Evolutionary conservation across 2,113 vertebrate genomes (phyloP).

Genomic region (Atlantisia rogersi): DNA sequence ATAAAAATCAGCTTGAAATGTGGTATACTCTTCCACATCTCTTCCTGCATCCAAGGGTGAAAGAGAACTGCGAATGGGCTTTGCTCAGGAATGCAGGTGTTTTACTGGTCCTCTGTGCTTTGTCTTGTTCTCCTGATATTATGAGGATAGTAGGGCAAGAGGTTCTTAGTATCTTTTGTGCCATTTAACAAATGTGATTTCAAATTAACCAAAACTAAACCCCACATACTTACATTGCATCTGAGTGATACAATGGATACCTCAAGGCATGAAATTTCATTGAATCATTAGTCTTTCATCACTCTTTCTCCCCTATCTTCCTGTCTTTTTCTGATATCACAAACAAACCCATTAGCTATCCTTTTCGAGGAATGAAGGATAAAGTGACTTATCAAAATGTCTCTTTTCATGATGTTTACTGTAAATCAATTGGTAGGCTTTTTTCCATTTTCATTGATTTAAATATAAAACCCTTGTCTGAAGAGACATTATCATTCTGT

Average conservation of each 20-base stretch:
- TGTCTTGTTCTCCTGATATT: neutral
- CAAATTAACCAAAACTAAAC: neutral
- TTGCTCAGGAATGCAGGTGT: neutral
- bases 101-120: neutral
- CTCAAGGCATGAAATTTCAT: neutral
- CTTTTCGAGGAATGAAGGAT: neutral
- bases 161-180: neutral
- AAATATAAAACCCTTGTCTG: neutral
- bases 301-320: neutral
- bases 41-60: neutral
- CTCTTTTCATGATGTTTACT: neutral
- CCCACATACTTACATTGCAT: neutral
- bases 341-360: constrained; percentile 1
- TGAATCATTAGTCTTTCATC: constrained; percentile 13
- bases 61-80: neutral
- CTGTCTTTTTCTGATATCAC: neutral
- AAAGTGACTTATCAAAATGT: constrained; percentile 38
- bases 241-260: neutral
- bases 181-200: neutral
- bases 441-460: constrained; percentile 33
- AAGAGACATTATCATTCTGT: neutral
- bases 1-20: neutral
- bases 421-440: neutral
- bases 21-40: neutral
- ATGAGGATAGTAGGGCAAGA: neutral